Percentiles rank a stretch among this genome's conserved stretches.
Conservation (phyloP, 2,797 vertebrate genomes). For the Oceanodroma leucorhoa region DNA sequence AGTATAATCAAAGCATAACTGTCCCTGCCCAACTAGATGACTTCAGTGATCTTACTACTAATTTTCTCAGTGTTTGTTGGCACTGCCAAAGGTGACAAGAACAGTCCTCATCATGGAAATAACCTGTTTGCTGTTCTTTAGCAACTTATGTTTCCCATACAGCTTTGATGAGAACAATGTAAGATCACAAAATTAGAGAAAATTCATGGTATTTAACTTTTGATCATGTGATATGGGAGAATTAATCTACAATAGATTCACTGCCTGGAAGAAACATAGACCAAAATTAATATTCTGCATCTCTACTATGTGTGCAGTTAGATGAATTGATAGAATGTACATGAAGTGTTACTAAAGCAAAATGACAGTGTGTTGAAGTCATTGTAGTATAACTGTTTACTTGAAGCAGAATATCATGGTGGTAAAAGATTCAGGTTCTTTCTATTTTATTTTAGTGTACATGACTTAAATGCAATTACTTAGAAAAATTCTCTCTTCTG, state of each 20-base stretch:
- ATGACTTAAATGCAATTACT: not conserved
- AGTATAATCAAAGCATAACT: not conserved
- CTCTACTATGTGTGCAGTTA: not conserved
- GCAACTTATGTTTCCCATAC: not conserved
- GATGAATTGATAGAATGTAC: not conserved
- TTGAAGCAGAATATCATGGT: not conserved
- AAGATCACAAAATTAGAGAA: not conserved
- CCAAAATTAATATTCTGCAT: not conserved
- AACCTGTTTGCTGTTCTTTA: not conserved
- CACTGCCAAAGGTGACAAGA: not conserved
- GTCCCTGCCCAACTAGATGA: not conserved
- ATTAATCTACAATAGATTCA: not conserved
- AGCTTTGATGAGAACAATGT: not conserved
- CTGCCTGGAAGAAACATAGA: not conserved
- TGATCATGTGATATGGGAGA: not conserved
- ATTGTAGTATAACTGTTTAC: not conserved
- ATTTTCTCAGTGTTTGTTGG: not conserved
- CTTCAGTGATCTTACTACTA: not conserved
- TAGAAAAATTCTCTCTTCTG: not conserved
- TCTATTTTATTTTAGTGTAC: not conserved
- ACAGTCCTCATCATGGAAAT: not conserved
- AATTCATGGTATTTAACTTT: not conserved
- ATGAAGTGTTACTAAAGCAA: not conserved
- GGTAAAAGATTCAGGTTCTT: not conserved
- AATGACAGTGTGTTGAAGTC: not conserved